Percentiles rank a stretch among this genome's conserved stretches.
phyloP scores from a whole-genome alignment of 2,797 vertebrate genomes.

The Gorsachius magnificus region DNA sequence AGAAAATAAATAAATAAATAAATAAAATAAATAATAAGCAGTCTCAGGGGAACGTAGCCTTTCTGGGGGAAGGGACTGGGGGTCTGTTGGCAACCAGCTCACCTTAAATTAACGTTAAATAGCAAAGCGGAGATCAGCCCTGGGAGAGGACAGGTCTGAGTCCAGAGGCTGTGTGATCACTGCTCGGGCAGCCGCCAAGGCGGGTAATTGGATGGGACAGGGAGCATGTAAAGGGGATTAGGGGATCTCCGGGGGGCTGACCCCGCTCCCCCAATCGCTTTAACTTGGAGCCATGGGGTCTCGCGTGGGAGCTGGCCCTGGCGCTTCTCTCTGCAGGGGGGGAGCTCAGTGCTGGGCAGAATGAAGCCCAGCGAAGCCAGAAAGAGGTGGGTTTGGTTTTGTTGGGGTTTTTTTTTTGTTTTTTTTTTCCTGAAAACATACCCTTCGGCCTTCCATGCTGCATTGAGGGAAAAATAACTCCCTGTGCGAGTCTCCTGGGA shows the following conservation, averaged over 20 bases:
- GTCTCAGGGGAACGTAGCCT: neutral
- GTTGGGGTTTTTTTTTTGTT: too few relatives aligned
- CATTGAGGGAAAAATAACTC: neutral
- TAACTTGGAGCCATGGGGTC: neutral
- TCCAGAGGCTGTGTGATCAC: accelerated
- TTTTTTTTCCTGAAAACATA: neutral
- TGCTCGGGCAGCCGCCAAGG: neutral
- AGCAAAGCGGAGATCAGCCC: neutral
- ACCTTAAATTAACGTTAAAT: neutral
- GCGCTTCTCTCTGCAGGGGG: neutral
- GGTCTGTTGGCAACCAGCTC: neutral
- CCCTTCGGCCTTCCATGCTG: neutral
- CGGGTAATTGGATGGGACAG: conserved; percentile 8
- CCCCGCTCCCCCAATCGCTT: neutral
- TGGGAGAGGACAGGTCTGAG: neutral
- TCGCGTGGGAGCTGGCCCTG: neutral
- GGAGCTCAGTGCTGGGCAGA: neutral
- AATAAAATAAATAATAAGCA: neutral
- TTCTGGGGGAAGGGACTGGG: neutral
- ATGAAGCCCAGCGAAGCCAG: neutral
- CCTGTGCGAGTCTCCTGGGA: neutral
- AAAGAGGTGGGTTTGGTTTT: neutral
- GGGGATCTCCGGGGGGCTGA: neutral
- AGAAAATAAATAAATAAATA: neutral
- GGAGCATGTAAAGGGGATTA: conserved; percentile 5